phyloP scores from a whole-genome alignment of 1,140 invertebrate genomes.

The Parasteatoda tepidariorum region DNA sequence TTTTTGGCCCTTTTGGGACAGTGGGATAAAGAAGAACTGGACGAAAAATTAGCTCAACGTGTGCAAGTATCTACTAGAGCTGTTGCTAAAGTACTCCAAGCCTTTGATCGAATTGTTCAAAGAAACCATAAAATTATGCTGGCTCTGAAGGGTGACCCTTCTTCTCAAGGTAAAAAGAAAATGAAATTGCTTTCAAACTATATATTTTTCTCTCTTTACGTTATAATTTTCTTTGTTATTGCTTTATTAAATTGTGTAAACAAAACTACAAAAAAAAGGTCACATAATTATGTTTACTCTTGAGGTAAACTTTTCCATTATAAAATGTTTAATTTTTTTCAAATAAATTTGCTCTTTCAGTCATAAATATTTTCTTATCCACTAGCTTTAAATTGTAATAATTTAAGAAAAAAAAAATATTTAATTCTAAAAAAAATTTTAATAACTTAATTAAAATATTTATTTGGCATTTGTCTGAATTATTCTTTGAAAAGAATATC shows the following conservation, averaged over 20 bases:
- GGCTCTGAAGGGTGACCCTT: constrained; percentile 84
- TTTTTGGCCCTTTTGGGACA: constrained; percentile 96
- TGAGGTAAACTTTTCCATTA: too few relatives aligned
- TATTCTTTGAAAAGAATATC: too few relatives aligned
- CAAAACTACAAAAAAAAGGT: background rate
- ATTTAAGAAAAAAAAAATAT: too few relatives aligned
- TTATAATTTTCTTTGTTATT: background rate
- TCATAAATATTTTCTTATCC: too few relatives aligned
- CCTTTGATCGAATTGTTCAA: constrained; percentile 93
- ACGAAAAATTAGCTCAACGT: constrained; percentile 93
- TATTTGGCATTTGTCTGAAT: too few relatives aligned
- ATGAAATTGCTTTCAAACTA: too few relatives aligned
- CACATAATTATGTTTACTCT: background rate
- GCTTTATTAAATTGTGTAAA: background rate
- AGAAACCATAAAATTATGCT: constrained; percentile 91
- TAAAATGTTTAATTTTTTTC: too few relatives aligned
- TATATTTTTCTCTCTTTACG: too few relatives aligned
- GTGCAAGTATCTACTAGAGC: constrained; percentile 82
- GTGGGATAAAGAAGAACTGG: constrained; percentile 97
- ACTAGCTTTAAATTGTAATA: too few relatives aligned
- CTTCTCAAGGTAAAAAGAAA: constrained; percentile 60
- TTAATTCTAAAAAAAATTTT: too few relatives aligned
- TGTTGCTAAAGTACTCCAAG: constrained; percentile 95
- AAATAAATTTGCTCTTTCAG: too few relatives aligned
- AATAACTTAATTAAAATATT: too few relatives aligned